Evolutionary conservation across 2,888 invertebrate species (phyloP).

Genomic region (Apotomis betuletana): DNA sequence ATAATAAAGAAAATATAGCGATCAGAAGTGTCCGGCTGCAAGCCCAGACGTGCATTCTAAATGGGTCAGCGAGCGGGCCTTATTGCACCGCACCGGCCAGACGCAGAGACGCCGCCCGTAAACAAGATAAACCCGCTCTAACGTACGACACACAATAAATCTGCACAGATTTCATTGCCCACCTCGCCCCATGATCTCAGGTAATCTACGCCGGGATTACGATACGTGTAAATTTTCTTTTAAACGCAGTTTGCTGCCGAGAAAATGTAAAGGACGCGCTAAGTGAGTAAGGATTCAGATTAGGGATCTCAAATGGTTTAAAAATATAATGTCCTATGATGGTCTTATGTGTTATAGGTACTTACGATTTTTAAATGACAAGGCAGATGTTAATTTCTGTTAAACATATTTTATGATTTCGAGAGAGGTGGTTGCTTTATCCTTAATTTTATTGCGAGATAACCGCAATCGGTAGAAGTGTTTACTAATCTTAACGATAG

Average conservation of each 20-base stretch:
- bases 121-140: constrained; percentile 68
- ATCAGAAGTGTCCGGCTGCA: constrained; percentile 34
- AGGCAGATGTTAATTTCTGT: too few species aligned
- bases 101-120: constrained; percentile 62
- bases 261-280: constrained; percentile 2
- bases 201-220: constrained; percentile 54
- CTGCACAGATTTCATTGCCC: constrained; percentile 66
- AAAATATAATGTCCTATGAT: too few species aligned
- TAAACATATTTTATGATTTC: too few species aligned
- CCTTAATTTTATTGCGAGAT: too few species aligned
- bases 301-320: too few species aligned
- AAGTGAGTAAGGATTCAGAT: too few species aligned
- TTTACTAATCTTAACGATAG: too few species aligned
- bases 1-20: constrained; percentile 30
- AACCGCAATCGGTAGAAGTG: too few species aligned
- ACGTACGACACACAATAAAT: constrained; percentile 66
- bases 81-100: constrained; percentile 51
- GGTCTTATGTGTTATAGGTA: too few species aligned
- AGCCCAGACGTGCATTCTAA: constrained; percentile 37
- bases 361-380: too few species aligned
- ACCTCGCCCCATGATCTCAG: constrained; percentile 57
- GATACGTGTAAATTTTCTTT: constrained; percentile 47
- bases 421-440: too few species aligned
- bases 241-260: constrained; percentile 45
- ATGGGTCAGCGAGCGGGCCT: constrained; percentile 46